Evolutionary conservation across 2,797 vertebrate species (phyloP).

Genomic region (Hirundo rustica): DNA sequence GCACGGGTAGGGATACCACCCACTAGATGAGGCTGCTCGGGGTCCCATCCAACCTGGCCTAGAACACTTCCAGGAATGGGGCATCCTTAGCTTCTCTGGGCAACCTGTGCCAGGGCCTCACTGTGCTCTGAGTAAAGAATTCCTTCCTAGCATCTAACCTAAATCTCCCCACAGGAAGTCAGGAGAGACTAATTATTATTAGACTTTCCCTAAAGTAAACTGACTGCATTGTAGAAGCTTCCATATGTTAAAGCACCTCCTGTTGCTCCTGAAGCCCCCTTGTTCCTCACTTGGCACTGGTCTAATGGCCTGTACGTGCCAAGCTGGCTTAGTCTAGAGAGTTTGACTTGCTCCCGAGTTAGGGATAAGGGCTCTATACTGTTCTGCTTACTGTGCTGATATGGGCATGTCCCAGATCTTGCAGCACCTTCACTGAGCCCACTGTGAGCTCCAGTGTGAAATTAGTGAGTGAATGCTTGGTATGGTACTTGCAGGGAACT

Average conservation of each 20-base stretch:
- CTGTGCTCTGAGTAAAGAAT: background rate
- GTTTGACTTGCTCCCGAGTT: background rate
- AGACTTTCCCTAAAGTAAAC: background rate
- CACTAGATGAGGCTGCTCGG: background rate
- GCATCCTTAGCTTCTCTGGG: background rate
- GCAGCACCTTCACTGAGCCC: background rate
- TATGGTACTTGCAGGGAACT: background rate
- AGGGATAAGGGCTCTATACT: background rate
- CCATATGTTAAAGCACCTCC: background rate
- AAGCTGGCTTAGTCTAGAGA: background rate
- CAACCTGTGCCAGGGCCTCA: background rate
- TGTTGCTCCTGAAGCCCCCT: background rate
- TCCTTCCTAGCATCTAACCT: background rate
- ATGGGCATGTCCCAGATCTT: background rate
- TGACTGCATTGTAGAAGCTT: background rate
- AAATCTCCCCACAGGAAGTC: background rate
- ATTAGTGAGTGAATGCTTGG: background rate
- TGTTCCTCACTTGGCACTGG: background rate
- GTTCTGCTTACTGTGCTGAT: background rate
- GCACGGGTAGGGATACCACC: background rate
- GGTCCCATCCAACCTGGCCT: background rate
- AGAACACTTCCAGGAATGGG: background rate
- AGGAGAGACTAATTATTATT: background rate
- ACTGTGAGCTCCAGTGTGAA: background rate
- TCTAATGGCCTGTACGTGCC: fast-evolving